Conservation (phyloP, 1,140 invertebrate species). For the Bicyclus anynana region DNA sequence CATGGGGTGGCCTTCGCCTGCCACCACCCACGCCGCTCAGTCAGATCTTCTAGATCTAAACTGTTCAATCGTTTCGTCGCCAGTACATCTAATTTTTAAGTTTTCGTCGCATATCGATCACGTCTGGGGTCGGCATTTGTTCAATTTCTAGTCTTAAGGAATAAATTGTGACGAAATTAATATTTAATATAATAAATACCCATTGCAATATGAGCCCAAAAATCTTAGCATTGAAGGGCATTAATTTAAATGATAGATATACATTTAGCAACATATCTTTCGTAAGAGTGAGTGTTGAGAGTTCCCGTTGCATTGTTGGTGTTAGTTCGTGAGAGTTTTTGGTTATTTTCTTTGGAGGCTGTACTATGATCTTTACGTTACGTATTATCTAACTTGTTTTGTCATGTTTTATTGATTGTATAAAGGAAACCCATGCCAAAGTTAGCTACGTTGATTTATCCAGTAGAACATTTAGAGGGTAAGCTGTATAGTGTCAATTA, state of each 20-base stretch:
- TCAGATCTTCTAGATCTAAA: constrained; percentile 70
- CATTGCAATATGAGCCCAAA: constrained; percentile 69
- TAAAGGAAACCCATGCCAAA: constrained; percentile 75
- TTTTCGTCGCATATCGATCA: constrained; percentile 19
- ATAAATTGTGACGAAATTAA: constrained; percentile 49
- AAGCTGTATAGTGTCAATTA: constrained; percentile 76
- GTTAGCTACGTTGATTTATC: constrained; percentile 74
- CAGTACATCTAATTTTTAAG: constrained; percentile 24
- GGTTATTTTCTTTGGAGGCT: constrained; percentile 56
- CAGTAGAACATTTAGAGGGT: constrained; percentile 52
- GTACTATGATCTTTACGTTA: constrained; percentile 57
- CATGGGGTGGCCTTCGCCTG: constrained; percentile 81
- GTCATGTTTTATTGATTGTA: constrained; percentile 69
- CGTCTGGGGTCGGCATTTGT: constrained; percentile 40
- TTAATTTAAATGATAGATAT: constrained; percentile 52
- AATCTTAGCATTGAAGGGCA: constrained; percentile 60
- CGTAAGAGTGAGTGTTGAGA: constrained; percentile 57
- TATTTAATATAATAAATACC: constrained; percentile 37
- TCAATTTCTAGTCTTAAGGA: constrained; percentile 75
- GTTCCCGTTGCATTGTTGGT: constrained; percentile 62
- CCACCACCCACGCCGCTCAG: constrained; percentile 79
- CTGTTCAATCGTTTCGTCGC: constrained; percentile 32
- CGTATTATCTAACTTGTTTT: constrained; percentile 60
- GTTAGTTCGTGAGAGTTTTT: constrained; percentile 53
- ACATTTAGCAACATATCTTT: constrained; percentile 63